Evolutionary conservation across 2,888 invertebrate genomes (phyloP).

Genomic region (Morpho achilles): DNA sequence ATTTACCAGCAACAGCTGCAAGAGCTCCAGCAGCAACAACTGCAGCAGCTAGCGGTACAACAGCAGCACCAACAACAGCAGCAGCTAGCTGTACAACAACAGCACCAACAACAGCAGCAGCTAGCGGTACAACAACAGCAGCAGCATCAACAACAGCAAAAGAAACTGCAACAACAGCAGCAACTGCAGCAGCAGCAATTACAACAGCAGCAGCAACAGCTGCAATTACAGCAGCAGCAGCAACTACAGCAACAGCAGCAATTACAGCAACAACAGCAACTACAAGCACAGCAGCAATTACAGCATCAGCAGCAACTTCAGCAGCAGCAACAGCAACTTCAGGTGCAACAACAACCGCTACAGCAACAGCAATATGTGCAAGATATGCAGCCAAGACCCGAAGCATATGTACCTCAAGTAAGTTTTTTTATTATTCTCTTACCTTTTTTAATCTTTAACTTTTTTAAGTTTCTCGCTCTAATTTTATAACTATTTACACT

Average conservation of each 20-base stretch:
- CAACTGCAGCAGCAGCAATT: constrained; percentile 41
- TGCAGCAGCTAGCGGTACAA: constrained; percentile 51
- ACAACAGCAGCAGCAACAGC: constrained; percentile 49
- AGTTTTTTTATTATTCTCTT: not conserved
- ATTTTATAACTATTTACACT: too few relatives aligned
- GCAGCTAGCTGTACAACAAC: constrained; percentile 49
- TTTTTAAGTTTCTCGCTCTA: too few relatives aligned
- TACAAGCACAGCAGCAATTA: constrained; percentile 50
- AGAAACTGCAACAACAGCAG: constrained; percentile 52
- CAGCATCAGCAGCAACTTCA: constrained; percentile 52
- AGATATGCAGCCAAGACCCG: constrained; percentile 55
- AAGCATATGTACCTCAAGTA: constrained; percentile 50
- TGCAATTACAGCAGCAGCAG: constrained; percentile 47
- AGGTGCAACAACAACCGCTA: constrained; percentile 53
- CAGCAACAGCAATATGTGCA: constrained; percentile 49
- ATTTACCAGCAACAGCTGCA: constrained; percentile 48
- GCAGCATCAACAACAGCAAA: constrained; percentile 53
- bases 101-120: constrained; percentile 51
- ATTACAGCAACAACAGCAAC: constrained; percentile 51
- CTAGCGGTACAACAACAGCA: constrained; percentile 51
- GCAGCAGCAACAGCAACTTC: constrained; percentile 53
- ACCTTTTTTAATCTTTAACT: too few relatives aligned
- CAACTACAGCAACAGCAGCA: constrained; percentile 52
- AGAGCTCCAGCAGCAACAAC: constrained; percentile 50
- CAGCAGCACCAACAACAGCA: constrained; percentile 52